Conservation (phyloP, 2,113 vertebrate genomes). For the Puma concolor region DNA sequence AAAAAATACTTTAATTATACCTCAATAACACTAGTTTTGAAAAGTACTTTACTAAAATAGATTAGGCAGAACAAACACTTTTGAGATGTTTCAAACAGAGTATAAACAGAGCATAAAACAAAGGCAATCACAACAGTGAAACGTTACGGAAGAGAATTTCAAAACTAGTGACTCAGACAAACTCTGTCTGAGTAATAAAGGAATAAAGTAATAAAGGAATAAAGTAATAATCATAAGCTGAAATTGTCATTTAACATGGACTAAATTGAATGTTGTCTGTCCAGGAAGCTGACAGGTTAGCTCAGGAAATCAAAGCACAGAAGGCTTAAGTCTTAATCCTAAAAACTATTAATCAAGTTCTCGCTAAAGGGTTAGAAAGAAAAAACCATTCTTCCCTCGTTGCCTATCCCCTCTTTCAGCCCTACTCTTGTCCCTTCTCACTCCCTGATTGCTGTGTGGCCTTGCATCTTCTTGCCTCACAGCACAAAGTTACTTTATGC, state of each 20-base stretch:
- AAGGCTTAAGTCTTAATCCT: background rate
- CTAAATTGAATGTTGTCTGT: background rate
- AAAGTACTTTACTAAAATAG: conserved; percentile 21
- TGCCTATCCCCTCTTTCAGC: background rate
- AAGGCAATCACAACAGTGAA: background rate
- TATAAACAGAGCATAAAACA: conserved; percentile 9
- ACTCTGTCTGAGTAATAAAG: background rate
- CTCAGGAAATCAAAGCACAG: background rate
- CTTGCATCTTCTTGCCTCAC: background rate
- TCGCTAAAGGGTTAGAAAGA: background rate
- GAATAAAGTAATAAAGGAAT: background rate
- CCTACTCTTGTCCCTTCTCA: background rate
- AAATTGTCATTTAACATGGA: background rate
- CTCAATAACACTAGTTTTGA: background rate
- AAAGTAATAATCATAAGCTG: background rate
- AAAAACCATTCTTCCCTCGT: background rate
- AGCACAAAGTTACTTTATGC: background rate
- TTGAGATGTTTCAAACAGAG: background rate
- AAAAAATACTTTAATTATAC: background rate
- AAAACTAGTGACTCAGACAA: background rate
- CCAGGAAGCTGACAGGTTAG: background rate
- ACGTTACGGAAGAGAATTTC: background rate
- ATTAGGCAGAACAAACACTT: background rate
- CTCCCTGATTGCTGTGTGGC: background rate
- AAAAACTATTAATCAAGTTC: background rate